A percentile compares a stretch with the other conserved stretches of the same genome.
phyloP scores from a whole-genome alignment of 2,797 vertebrate genomes.

The Amphiprion clarkii region DNA sequence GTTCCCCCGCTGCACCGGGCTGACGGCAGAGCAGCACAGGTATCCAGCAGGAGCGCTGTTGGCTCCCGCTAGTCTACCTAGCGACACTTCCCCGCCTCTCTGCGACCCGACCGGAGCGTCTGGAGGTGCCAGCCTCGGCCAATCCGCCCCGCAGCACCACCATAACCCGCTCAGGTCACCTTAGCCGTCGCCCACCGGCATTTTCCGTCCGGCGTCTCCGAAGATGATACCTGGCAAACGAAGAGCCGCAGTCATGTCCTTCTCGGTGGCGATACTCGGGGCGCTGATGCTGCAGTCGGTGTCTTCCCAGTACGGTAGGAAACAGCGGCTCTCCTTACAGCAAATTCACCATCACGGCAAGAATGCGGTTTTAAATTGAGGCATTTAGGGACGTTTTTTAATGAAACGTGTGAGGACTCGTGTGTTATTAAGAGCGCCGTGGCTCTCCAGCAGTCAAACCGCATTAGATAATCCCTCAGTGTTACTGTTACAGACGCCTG shows the following conservation, averaged over 20 bases:
- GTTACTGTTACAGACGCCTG: not conserved
- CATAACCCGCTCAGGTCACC: constrained; percentile 62
- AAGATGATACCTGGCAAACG: constrained; percentile 77
- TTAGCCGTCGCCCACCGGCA: constrained; percentile 54
- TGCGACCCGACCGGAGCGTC: constrained; percentile 59
- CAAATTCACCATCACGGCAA: constrained; percentile 24
- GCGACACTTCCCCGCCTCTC: constrained; percentile 56
- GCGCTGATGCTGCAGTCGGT: constrained; percentile 82
- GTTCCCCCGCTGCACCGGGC: constrained; percentile 56
- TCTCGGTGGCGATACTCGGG: constrained; percentile 75
- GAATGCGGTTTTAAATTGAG: constrained; percentile 37
- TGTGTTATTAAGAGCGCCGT: constrained; percentile 9
- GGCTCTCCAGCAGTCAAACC: not conserved
- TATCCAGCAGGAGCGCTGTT: constrained; percentile 42
- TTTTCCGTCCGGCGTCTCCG: constrained; percentile 55
- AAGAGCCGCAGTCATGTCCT: constrained; percentile 79
- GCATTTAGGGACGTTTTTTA: not conserved
- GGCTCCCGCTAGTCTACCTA: constrained; percentile 54
- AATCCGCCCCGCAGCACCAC: constrained; percentile 31
- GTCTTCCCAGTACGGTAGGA: constrained; percentile 85
- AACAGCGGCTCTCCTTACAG: not conserved
- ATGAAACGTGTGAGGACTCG: constrained; percentile 12
- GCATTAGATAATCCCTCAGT: constrained; percentile 32
- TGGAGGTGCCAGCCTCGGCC: constrained; percentile 50
- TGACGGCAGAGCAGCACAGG: constrained; percentile 66